Evolutionary conservation across 2,888 invertebrate genomes (phyloP).

Genomic region (Athalia cordata): DNA sequence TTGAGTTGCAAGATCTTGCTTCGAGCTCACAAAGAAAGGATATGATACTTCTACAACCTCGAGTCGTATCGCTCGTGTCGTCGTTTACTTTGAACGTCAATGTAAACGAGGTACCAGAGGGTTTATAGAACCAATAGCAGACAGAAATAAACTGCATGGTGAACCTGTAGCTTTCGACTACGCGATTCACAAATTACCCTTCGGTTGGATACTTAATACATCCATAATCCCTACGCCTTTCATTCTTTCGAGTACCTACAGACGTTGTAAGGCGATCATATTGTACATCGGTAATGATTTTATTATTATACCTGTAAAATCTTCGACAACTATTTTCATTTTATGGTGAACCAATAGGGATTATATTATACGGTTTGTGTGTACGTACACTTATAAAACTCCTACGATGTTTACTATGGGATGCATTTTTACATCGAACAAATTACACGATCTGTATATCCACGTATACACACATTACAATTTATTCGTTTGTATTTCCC

Average conservation of each 20-base stretch:
- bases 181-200: not conserved
- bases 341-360: no score
- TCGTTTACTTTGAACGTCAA: not conserved
- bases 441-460: not conserved
- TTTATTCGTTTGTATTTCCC: constrained; percentile 13
- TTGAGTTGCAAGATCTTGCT: not conserved
- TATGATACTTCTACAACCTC: not conserved
- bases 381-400: no score
- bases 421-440: not conserved
- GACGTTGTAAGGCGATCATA: no score
- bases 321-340: no score
- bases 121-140: not conserved
- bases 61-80: not conserved
- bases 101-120: constrained; percentile 13
- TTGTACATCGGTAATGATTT: no score
- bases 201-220: no score
- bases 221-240: no score
- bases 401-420: no score
- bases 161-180: constrained; percentile 3
- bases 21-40: constrained; percentile 15
- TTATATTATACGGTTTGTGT: no score
- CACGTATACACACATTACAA: no score
- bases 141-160: not conserved
- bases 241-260: no score
- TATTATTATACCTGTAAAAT: no score